Base-by-base conservation (phyloP, 2,888 invertebrate genomes). In the Penaeus monodon region DNA sequence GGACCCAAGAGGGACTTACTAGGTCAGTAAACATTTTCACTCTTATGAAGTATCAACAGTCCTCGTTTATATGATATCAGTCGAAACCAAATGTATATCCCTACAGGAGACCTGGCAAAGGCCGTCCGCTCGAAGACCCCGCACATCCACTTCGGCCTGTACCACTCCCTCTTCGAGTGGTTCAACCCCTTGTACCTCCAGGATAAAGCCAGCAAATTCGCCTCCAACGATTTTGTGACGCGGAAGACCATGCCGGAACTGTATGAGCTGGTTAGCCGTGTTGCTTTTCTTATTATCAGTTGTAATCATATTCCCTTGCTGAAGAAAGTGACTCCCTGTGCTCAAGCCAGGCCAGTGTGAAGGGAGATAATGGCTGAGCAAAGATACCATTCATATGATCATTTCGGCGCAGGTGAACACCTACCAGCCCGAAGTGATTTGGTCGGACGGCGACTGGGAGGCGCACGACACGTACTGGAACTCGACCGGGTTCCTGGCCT, bases 401-500 rank as follows among this genome's bases (percentile, higher is more conserved):
- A 38, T 49, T 2, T 78, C 24, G 20, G 10, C 29, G 4, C 85
- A 85, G 81, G 88, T 88, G 33, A 76, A 84, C n/a, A 24, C 88
- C 12, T 94, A 94, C 90, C 89, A 93, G 68, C 94, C 94, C 0
- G 96, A 97, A 49, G 33, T 38, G 33, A 38, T 38, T 6, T 38
- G 33, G 33, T 38, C 33, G 33, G 33, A 38, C 33, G 33, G 93
- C 98, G 86, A 88, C 65, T 88, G 85, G 85, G 87, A 91, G 49
- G 81, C 73, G 1, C 20, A 29, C 10, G 81, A 81, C 73, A 93
- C 93, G 0, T 98, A 98, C 91, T 98, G 97, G 97, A 94, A 94
- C 90, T 95, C 97, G 0, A 95, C 95, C 76, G 95, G 96, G 86
- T 96, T 98, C 91, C 93, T 98, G 2, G 95, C 97, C 0, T 98